phyloP scores from a whole-genome alignment of 2,888 invertebrate species.

The Polylopha cassiicola region DNA sequence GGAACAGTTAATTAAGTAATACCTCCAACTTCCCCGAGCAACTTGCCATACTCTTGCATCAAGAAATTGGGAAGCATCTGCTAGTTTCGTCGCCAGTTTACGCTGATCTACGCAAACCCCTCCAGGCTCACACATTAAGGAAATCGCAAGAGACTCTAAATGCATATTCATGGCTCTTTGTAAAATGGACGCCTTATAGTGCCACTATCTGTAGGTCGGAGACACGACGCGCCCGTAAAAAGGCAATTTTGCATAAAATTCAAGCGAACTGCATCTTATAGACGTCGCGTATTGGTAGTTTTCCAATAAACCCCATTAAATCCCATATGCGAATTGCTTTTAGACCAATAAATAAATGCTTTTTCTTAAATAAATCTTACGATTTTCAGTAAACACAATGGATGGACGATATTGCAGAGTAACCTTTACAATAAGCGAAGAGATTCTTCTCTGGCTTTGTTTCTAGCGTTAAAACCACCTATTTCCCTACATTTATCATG shows the following conservation, averaged over 20 bases:
- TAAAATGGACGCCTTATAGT: slow-evolving; percentile 12
- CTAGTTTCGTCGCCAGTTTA: slow-evolving; percentile 9
- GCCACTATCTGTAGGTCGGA: slow-evolving; percentile 12
- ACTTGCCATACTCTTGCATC: slow-evolving; percentile 20
- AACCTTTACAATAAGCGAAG: background rate
- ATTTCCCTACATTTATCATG: slow-evolving; percentile 33
- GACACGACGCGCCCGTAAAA: slow-evolving; percentile 39
- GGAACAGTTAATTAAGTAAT: slow-evolving; percentile 26
- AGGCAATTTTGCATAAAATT: slow-evolving; percentile 46
- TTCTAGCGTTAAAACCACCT: slow-evolving; percentile 25
- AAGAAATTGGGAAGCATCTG: slow-evolving; percentile 23
- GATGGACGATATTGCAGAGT: too few relatives aligned
- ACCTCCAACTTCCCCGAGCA: slow-evolving; percentile 17
- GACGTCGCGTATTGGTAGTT: slow-evolving; percentile 35
- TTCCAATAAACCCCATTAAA: slow-evolving; percentile 34
- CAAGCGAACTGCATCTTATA: slow-evolving; percentile 38
- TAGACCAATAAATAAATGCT: slow-evolving; percentile 8
- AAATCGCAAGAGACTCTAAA: slow-evolving; percentile 4
- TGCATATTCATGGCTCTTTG: slow-evolving; percentile 10
- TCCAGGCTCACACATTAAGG: background rate
- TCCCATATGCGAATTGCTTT: slow-evolving; percentile 32
- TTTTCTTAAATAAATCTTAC: too few relatives aligned
- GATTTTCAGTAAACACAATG: too few relatives aligned
- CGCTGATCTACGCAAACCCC: slow-evolving; percentile 11
- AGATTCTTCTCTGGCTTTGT: slow-evolving; percentile 3